Evolutionary conservation across 2,797 vertebrate genomes (phyloP), one percentile per base, ranked within the genome.

Genomic region (Ctenosaura bakeri): DNA sequence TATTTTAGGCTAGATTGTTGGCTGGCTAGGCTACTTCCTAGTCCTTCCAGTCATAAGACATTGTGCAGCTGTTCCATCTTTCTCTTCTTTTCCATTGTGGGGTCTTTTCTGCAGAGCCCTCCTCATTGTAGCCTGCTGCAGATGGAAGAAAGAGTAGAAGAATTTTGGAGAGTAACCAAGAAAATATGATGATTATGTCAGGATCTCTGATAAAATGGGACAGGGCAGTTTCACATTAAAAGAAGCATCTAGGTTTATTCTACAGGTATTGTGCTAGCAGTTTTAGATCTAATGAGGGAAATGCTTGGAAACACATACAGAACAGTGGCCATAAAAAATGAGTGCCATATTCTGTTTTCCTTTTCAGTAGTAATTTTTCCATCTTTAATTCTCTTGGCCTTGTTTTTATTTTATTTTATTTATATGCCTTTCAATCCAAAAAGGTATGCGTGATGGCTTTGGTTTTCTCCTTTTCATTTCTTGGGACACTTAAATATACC

Each of bases 1-100:
- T 83, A 71, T 26, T 82, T 64, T 78, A 50, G 56, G 46, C 71
- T 82, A 73, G 26, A 71, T 88, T 35, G 50, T 56, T 88, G 74
- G 38, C 76, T 79, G 56, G 59, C 22, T n/a, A 62, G 59, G 2
- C 10, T 10, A 3, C 42, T 46, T 83, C 32, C 22, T 62, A 24
- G 81, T 12, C 64, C 38, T 42, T 42, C 81, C 1, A 8, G 26
- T 66, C 22, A 29, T 42, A 83, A 64, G 24, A 83, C 13, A 66
- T 54, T 42, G 35, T 83, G 59, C 38, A 83, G 59, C 38, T 66
- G 64, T 69, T 69, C 35, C 38, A 22, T 6, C 59, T 26, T 26
- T 26, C 38, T 0, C 24, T 64, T 83, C 24, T 62, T 10, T 2
- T 38, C 77, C 50, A 32, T 81, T 56, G 18, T 62, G 59, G 59